These are phyloP conservation scores for Tyrannus savana DNA, from an alignment of 2,113 vertebrate genomes.

Conservation along the genomic window DNA sequence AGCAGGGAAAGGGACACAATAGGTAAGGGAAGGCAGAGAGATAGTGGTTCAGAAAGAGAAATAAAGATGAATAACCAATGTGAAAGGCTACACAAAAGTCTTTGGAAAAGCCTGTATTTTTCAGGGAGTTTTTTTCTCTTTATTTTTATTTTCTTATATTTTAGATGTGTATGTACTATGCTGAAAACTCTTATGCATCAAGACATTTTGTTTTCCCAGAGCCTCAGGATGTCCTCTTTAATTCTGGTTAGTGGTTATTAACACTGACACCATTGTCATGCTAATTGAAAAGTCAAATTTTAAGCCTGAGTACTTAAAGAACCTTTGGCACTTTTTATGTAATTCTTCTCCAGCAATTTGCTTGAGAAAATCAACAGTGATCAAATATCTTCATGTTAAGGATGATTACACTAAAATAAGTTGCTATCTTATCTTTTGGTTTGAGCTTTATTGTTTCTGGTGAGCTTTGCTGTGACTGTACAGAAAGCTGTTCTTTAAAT, in stretches of 20 bases:
- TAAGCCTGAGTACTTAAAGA: constrained; percentile 42
- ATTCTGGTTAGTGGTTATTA: constrained; percentile 54
- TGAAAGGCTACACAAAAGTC: neutral
- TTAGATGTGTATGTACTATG: neutral
- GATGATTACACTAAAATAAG: neutral
- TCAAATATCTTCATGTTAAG: neutral
- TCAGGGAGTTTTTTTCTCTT: fast-evolving
- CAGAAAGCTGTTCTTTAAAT: neutral
- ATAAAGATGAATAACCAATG: neutral
- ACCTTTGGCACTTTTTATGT: constrained; percentile 24
- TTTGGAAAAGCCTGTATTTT: neutral
- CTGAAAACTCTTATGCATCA: constrained; percentile 2
- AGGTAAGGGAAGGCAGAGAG: neutral
- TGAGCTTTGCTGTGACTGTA: neutral
- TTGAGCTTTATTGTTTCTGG: neutral
- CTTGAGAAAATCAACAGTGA: neutral
- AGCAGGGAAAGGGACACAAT: neutral
- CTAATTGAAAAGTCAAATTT: constrained; percentile 65
- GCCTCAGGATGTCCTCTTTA: constrained; percentile 45
- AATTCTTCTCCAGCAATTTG: neutral
- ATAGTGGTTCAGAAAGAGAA: neutral
- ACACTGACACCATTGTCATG: constrained; percentile 66
- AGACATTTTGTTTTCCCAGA: constrained; percentile 54
- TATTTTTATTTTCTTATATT: neutral
- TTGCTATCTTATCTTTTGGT: neutral